Conservation (phyloP, 2,113 vertebrate species). For the Diphyllodes magnificus region DNA sequence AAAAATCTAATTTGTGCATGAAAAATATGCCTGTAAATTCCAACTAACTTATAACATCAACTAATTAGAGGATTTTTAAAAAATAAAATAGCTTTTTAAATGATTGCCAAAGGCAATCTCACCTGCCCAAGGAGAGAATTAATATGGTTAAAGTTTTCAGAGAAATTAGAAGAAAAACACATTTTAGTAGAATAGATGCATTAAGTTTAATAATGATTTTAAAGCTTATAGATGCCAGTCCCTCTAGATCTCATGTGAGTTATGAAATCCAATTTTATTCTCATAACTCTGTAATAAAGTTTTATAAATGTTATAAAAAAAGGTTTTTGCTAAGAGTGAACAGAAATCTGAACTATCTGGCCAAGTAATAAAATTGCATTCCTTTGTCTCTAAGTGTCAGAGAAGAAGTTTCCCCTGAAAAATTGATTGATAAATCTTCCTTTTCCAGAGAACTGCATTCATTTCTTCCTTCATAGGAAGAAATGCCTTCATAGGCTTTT, state of each 20-base stretch:
- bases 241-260: conserved; percentile 65
- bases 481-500: neutral
- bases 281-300: conserved; percentile 76
- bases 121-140: neutral
- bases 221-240: conserved; percentile 50
- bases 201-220: conserved; percentile 63
- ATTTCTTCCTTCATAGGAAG: conserved; percentile 48
- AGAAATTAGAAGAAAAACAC: conserved; percentile 24
- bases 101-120: neutral
- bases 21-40: neutral
- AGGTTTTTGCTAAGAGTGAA: conserved; percentile 69
- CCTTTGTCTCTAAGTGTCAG: conserved; percentile 53
- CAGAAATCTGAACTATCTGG: conserved; percentile 68
- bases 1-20: neutral
- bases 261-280: conserved; percentile 78
- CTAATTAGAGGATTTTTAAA: neutral
- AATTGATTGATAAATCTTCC: conserved; percentile 65
- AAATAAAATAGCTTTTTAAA: neutral
- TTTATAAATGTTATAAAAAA: conserved; percentile 76
- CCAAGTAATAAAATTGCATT: conserved; percentile 71
- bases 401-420: conserved; percentile 60
- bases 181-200: conserved; percentile 21
- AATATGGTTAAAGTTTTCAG: neutral
- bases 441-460: conserved; percentile 58
- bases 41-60: neutral